These are phyloP conservation scores for Chrysodeixis includens DNA, from an alignment of 2,888 invertebrate species.

Conservation along the genomic window DNA sequence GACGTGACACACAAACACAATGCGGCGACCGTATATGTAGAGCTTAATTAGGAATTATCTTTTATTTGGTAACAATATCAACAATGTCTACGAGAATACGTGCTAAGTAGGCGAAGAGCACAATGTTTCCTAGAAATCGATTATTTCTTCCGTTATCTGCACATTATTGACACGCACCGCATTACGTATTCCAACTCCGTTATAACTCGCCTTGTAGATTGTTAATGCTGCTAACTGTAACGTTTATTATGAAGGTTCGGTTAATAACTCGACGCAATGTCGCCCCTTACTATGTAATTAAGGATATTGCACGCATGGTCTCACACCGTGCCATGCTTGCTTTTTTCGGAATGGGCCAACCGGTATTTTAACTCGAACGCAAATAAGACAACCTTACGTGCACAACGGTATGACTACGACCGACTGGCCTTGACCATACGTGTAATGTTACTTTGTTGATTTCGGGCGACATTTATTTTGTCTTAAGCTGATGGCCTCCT, in stretches of 20 bases:
- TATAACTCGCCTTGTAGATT: conserved; percentile 61
- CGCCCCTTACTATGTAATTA: conserved; percentile 51
- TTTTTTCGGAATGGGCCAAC: conserved; percentile 61
- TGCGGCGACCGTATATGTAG: conserved; percentile 39
- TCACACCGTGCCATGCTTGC: conserved; percentile 41
- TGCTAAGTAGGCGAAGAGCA: conserved; percentile 7
- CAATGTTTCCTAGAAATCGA: conserved; percentile 22
- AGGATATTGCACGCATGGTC: conserved; percentile 58
- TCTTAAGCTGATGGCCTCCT: conserved; percentile 72
- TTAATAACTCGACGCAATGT: conserved; percentile 49
- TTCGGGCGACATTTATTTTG: conserved; percentile 65
- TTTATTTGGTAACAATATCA: conserved; percentile 28
- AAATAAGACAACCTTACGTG: conserved; percentile 69
- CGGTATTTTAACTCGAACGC: conserved; percentile 69
- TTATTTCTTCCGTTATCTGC: conserved; percentile 34
- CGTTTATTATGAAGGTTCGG: conserved; percentile 51
- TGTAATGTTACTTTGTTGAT: conserved; percentile 67
- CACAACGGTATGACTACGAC: conserved; percentile 57
- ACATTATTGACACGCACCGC: conserved; percentile 53
- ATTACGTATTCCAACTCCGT: conserved; percentile 62
- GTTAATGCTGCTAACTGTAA: conserved; percentile 55
- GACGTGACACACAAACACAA: conserved; percentile 61
- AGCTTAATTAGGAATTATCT: conserved; percentile 37
- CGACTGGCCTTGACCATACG: conserved; percentile 75
- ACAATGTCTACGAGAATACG: conserved; percentile 13